Conservation (phyloP, 2,888 invertebrate species). For the Drosophila recens region DNA sequence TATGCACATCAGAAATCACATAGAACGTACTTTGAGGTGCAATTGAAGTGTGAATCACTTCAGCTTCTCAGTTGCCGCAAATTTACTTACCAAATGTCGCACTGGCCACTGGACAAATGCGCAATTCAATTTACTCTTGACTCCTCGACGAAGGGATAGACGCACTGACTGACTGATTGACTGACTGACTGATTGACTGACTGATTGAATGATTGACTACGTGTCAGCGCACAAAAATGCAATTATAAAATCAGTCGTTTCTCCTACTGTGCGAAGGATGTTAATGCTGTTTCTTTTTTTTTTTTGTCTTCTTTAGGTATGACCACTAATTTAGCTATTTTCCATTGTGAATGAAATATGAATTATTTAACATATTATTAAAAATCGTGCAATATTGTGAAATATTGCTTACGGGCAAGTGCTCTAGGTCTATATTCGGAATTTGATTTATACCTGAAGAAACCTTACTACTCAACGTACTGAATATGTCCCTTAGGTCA, state of each 20-base stretch:
- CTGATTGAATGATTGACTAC: constrained; percentile 5
- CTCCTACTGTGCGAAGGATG: no score
- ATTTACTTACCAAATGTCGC: constrained; percentile 18
- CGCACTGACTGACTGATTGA: not conserved
- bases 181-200: not conserved
- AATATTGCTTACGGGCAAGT: no score
- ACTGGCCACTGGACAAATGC: constrained; percentile 3
- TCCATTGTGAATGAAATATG: not conserved
- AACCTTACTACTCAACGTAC: not conserved
- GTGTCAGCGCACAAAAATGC: constrained; percentile 58
- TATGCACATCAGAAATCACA: not conserved
- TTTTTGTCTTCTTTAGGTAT: no score
- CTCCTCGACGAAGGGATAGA: not conserved
- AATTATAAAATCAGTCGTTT: constrained; percentile 43
- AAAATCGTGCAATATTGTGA: no score
- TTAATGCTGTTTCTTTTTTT: no score
- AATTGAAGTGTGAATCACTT: constrained; percentile 25
- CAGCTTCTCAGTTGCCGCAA: constrained; percentile 6
- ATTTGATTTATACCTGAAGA: not conserved
- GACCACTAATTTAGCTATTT: not conserved
- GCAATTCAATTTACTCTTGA: constrained; percentile 24
- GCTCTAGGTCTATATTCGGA: no score
- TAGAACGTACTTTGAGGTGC: not conserved
- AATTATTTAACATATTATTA: no score
- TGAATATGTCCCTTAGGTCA: not conserved